Evolutionary conservation across 2,113 vertebrate species (phyloP).

Genomic region (Rhinolophus ferrumequinum): DNA sequence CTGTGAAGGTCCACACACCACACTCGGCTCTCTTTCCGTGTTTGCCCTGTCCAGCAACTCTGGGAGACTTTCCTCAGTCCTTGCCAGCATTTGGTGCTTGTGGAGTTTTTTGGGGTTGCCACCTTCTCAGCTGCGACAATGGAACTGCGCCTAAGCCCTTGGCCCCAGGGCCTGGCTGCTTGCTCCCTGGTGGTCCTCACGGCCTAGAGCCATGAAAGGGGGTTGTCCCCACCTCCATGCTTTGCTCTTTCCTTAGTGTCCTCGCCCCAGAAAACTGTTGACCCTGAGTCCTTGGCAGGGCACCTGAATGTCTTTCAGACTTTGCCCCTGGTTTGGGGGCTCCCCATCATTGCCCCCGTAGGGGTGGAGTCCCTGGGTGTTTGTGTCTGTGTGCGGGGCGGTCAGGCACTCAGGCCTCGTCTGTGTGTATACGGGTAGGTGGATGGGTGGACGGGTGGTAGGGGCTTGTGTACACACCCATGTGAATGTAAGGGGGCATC

Average conservation of each 20-base stretch:
- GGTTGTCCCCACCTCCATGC: neutral
- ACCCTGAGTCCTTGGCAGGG: neutral
- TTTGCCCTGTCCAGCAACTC: neutral
- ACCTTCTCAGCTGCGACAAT: neutral
- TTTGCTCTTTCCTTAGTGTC: neutral
- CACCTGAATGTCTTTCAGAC: neutral
- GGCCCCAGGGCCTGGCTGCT: neutral
- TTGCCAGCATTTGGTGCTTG: neutral
- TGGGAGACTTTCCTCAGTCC: neutral
- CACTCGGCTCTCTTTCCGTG: accelerated
- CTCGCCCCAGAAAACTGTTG: neutral
- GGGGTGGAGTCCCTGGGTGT: neutral
- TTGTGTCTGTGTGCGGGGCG: neutral
- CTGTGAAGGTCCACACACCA: neutral
- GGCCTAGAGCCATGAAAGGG: neutral
- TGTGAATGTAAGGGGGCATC: accelerated
- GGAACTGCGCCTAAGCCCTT: neutral
- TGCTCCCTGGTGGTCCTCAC: neutral
- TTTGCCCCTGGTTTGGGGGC: neutral
- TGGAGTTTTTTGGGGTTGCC: neutral
- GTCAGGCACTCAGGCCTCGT: neutral
- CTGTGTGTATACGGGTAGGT: neutral
- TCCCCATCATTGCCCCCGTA: neutral
- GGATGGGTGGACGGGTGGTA: neutral
- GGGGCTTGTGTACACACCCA: neutral